phyloP scores from a whole-genome alignment of 2,888 invertebrate species.

The Stenodema calcarata region DNA sequence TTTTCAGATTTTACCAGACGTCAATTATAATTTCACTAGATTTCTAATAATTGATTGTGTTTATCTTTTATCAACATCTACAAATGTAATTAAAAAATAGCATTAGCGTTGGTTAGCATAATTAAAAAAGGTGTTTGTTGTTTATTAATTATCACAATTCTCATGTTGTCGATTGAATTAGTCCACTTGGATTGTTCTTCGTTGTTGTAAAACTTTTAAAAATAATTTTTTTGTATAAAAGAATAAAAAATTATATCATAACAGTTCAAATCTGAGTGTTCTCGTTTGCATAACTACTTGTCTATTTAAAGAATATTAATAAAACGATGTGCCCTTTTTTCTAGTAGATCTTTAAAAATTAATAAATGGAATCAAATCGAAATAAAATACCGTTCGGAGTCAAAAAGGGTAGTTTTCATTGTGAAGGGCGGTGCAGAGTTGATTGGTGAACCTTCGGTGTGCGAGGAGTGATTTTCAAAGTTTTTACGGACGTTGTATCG shows the following conservation, averaged over 20 bases:
- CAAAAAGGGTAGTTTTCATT: conserved; percentile 11
- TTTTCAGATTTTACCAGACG: conserved; percentile 26
- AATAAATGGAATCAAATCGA: not conserved
- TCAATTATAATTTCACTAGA: conserved; percentile 40
- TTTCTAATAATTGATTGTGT: conserved; percentile 16
- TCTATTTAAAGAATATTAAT: conserved; percentile 39
- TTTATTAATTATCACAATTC: conserved; percentile 45
- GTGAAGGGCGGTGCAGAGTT: not conserved
- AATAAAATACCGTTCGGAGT: not conserved
- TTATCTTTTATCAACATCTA: conserved; percentile 28
- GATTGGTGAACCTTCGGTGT: not conserved
- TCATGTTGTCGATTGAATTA: conserved; percentile 47
- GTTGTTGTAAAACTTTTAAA: conserved; percentile 45
- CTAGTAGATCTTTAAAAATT: conserved; percentile 36
- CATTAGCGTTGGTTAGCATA: conserved; percentile 41
- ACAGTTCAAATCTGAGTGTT: conserved; percentile 48
- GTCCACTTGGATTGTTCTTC: conserved; percentile 47
- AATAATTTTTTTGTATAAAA: conserved; percentile 42
- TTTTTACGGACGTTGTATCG: too few species aligned
- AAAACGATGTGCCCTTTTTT: conserved; percentile 38
- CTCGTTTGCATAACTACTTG: conserved; percentile 45
- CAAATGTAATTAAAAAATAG: conserved; percentile 45
- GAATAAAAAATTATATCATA: conserved; percentile 38
- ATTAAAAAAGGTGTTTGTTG: conserved; percentile 44
- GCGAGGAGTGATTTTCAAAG: not conserved